Percentiles rank a stretch among this genome's conserved stretches.
Conservation (phyloP, 2,888 invertebrate genomes). For the Drosophila paranaensis region DNA sequence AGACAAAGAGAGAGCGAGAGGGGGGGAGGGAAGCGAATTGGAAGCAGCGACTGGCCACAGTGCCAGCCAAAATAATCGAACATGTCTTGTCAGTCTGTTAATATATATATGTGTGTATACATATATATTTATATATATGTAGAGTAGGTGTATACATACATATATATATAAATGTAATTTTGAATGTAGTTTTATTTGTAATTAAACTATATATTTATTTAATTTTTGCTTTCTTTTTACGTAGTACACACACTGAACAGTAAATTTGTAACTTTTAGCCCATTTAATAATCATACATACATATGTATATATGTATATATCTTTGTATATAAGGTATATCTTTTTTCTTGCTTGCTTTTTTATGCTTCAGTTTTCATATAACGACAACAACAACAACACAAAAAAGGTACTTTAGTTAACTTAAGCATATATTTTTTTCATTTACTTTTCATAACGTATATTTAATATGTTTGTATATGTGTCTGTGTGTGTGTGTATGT, state of each 20-base stretch:
- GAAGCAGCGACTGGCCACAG: conserved; percentile 21
- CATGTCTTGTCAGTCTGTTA: conserved; percentile 60
- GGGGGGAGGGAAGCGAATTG: conserved; percentile 4
- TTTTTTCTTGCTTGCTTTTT: conserved; percentile 13
- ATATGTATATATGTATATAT: conserved; percentile 1
- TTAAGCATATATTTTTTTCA: conserved; percentile 52
- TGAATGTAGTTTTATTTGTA: conserved; percentile 24
- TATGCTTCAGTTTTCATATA: conserved; percentile 45
- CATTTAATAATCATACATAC: conserved; percentile 23
- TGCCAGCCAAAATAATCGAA: conserved; percentile 39
- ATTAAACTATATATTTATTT: conserved; percentile 37
- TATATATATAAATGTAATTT: conserved; percentile 17
- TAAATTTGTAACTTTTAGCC: conserved; percentile 48
- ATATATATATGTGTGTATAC: conserved; percentile 12
- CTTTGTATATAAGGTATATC: conserved; percentile 29
- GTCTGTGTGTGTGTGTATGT: conserved; percentile 2
- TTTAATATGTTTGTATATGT: conserved; percentile 24
- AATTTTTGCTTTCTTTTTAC: conserved; percentile 23
- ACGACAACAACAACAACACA: conserved; percentile 69
- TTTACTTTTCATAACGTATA: conserved; percentile 33
- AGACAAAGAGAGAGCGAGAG: not conserved
- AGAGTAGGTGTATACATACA: conserved; percentile 17
- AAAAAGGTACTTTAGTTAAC: conserved; percentile 73
- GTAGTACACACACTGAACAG: conserved; percentile 51
- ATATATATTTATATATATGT: conserved; percentile 21